Base-by-base conservation (phyloP, 2,113 vertebrate genomes). In the Ctenodactylus gundi region DNA sequence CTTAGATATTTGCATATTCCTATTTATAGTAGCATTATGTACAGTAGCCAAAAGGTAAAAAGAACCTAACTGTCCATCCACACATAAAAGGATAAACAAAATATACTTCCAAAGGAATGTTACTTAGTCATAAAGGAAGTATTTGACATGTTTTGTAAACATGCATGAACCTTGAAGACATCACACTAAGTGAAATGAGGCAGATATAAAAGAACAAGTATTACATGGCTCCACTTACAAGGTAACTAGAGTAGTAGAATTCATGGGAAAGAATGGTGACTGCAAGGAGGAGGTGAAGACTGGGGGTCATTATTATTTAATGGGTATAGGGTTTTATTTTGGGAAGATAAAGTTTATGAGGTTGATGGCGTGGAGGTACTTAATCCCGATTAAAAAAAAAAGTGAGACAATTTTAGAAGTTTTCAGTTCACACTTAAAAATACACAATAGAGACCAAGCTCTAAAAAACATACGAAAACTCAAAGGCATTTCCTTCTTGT, bases 401-500 rank as follows among this genome's bases (percentile, higher is more conserved):
- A 27, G 34, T 25, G 58, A 67, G 62, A 94, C 15, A 87, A 80
- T 75, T 90, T 94, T 13, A n/a, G 80, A 90, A 85, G 53, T 85
- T 95, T 97, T 89, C 44, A 88, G n/a, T 87, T 87, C 41, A 39
- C 95, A 31, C 81, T 55, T 85, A 92, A 80, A 92, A 95, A 92
- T 70, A 83, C 2, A 94, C 7, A 89, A 85, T 90, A 90, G 88
- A 85, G 41, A 57, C 57, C 58, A 93, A n/a, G 3, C 23, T 81
- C 55, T 67, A 72, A 91, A 93, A 72, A 88, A 57, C 31, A 85
- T 25, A 73, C 2, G 83, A 82, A 83, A 46, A 0, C 76, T 92
- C 94, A 85, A 95, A 95, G 53, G 46, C 86, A 84, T 25, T 6
- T 86, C 27, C 68, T 29, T 67, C 60, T 73, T 91, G 49, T 68